phyloP scores from a whole-genome alignment of 2,113 vertebrate genomes.

The Indri indri region DNA sequence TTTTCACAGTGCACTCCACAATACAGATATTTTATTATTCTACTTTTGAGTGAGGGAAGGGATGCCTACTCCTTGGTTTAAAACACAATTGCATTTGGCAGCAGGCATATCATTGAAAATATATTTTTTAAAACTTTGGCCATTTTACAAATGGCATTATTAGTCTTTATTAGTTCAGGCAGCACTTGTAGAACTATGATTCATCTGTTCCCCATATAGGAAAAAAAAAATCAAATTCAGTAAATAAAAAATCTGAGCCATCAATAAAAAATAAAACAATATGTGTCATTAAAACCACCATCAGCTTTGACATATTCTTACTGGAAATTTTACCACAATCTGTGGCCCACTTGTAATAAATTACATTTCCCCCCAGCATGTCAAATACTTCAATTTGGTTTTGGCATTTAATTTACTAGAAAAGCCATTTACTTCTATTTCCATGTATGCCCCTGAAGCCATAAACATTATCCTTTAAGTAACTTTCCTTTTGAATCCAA shows the following conservation, averaged over 20 bases:
- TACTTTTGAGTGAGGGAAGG: background rate
- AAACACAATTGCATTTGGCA: conserved; percentile 38
- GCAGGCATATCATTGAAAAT: background rate
- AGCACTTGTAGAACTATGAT: conserved; percentile 10
- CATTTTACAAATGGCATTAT: conserved; percentile 44
- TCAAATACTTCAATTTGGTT: conserved; percentile 58
- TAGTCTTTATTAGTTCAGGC: conserved; percentile 55
- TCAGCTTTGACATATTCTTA: conserved; percentile 51
- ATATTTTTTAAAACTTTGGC: background rate
- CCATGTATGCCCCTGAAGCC: background rate
- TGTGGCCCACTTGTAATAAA: conserved; percentile 50
- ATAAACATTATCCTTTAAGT: conserved; percentile 53
- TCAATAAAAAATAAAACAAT: conserved; percentile 44
- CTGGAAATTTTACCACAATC: conserved; percentile 56
- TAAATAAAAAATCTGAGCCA: conserved; percentile 43
- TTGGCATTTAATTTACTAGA: conserved; percentile 61
- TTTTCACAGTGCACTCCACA: background rate
- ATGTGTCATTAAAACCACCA: conserved; percentile 30
- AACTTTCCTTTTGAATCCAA: conserved; percentile 57
- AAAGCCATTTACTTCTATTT: conserved; percentile 63
- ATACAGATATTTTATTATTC: background rate
- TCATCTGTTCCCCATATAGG: background rate
- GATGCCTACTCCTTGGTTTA: background rate
- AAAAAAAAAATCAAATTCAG: background rate
- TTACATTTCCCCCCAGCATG: conserved; percentile 19